Evolutionary conservation across 1,140 invertebrate genomes (phyloP).

Genomic region (Drosophila tristis): DNA sequence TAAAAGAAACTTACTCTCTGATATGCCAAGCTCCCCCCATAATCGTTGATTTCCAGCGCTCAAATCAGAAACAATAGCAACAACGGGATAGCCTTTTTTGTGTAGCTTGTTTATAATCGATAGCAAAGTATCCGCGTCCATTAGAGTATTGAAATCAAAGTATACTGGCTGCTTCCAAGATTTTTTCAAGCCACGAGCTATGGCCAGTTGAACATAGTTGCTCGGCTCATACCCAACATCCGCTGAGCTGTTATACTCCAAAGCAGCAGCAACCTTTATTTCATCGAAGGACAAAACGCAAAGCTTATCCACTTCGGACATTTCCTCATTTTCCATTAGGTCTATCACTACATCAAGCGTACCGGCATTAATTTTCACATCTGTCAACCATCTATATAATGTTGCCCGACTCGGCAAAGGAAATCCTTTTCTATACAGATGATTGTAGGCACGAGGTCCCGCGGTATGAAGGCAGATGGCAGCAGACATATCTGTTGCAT

Average conservation of each 20-base stretch:
- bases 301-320: constrained; percentile 12
- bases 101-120: neutral
- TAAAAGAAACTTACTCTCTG: constrained; percentile 12
- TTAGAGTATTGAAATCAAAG: constrained; percentile 10
- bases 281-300: constrained; percentile 42
- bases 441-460: constrained; percentile 27
- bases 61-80: constrained; percentile 12
- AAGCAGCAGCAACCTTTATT: constrained; percentile 26
- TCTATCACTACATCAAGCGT: neutral
- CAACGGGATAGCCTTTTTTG: neutral
- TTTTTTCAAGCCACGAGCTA: constrained; percentile 31
- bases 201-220: constrained; percentile 27
- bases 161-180: constrained; percentile 44
- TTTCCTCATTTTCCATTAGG: constrained; percentile 23
- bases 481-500: constrained; percentile 2
- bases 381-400: constrained; percentile 27
- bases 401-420: constrained; percentile 30
- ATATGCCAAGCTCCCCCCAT: constrained; percentile 30
- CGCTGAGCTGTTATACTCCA: constrained; percentile 12
- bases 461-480: constrained; percentile 22
- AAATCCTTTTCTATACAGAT: constrained; percentile 36
- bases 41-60: constrained; percentile 14
- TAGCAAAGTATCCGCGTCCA: no score
- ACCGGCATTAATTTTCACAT: constrained; percentile 25
- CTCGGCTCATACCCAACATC: constrained; percentile 9